Evolutionary conservation across 2,797 vertebrate genomes (phyloP).

Genomic region (Podargus strigoides): DNA sequence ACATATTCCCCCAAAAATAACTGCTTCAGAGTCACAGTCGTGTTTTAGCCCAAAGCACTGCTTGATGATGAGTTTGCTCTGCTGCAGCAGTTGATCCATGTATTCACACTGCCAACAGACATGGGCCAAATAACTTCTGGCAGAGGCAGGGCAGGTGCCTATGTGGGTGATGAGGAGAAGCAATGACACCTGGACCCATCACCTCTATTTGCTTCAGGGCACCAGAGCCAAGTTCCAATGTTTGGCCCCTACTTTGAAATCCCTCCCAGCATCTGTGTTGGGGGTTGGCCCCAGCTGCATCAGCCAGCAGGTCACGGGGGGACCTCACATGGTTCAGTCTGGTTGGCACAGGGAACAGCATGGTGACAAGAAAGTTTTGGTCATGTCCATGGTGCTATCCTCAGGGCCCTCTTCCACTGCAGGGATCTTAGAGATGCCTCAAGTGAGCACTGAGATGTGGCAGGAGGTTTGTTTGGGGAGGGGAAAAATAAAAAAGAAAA

Average conservation of each 20-base stretch:
- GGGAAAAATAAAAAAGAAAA: accelerated
- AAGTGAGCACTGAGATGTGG: background rate
- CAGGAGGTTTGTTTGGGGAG: background rate
- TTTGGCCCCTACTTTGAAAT: background rate
- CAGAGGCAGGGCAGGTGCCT: background rate
- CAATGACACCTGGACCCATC: background rate
- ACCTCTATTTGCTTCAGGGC: background rate
- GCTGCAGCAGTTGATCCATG: background rate
- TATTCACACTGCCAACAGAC: background rate
- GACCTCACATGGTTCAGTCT: background rate
- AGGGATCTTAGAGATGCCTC: background rate
- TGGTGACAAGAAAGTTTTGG: background rate
- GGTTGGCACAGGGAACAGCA: background rate
- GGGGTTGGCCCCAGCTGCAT: background rate
- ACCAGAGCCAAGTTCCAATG: background rate
- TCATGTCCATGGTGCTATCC: background rate
- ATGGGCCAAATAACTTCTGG: background rate
- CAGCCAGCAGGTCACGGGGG: background rate
- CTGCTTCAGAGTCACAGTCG: background rate
- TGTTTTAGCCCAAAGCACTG: background rate
- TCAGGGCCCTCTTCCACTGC: background rate
- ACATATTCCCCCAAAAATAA: background rate
- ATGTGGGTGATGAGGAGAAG: background rate
- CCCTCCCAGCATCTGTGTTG: background rate
- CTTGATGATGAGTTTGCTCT: background rate